A percentile compares a stretch with the other conserved stretches of the same genome.
Conservation (phyloP, 2,888 invertebrate species). For the Netelia fuscicornis region DNA sequence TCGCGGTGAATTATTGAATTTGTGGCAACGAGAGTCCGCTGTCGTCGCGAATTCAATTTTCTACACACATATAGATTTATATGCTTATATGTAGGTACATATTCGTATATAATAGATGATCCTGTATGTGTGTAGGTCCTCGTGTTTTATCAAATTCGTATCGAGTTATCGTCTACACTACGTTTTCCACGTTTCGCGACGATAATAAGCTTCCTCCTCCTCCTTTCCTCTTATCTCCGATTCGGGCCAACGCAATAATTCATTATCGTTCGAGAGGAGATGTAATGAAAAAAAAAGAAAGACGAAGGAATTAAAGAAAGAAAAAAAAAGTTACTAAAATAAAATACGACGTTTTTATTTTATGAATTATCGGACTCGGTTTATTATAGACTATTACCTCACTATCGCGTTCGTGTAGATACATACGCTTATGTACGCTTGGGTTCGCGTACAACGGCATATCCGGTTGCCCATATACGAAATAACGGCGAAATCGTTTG, state of each 20-base stretch:
- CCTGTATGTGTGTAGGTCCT: not conserved
- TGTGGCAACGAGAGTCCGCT: conserved; percentile 65
- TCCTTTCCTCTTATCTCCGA: not conserved
- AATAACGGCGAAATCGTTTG: conserved; percentile 35
- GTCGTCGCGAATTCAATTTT: conserved; percentile 45
- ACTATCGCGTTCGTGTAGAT: not conserved
- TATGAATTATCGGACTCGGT: conserved; percentile 21
- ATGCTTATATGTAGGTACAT: conserved; percentile 40
- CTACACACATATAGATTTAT: conserved; percentile 57
- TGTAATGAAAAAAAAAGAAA: not conserved
- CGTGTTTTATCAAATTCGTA: conserved; percentile 32
- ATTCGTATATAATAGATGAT: not conserved
- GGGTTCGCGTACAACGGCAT: conserved; percentile 45
- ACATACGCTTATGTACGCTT: not conserved
- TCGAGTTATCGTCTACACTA: conserved; percentile 26
- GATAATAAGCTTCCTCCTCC: not conserved
- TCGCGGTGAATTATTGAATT: conserved; percentile 73
- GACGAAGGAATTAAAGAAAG: not conserved
- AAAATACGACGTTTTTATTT: conserved; percentile 14
- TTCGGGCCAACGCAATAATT: conserved; percentile 22
- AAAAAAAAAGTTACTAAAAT: not conserved
- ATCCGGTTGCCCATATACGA: conserved; percentile 52
- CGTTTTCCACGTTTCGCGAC: conserved; percentile 19
- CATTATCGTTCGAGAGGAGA: conserved; percentile 12
- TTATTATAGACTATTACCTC: conserved; percentile 40